Evolutionary conservation across 2,888 invertebrate species (phyloP).

Genomic region (Agrotis segetum): DNA sequence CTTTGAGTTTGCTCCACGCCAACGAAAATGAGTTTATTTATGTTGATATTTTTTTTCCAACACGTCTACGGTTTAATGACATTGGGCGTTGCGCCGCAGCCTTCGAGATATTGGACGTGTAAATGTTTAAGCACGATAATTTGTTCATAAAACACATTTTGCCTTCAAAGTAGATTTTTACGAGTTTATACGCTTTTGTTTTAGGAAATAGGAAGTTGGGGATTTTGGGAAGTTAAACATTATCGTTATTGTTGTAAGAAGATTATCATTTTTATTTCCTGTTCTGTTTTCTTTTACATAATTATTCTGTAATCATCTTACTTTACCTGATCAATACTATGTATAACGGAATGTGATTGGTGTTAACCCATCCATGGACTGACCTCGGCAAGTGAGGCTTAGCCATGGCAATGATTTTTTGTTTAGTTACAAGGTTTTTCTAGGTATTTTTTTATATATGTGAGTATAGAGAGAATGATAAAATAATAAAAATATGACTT

Average conservation of each 20-base stretch:
- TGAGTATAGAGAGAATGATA: too few species aligned
- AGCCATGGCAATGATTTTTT: too few species aligned
- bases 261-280: slow-evolving; percentile 3
- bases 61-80: slow-evolving; percentile 76
- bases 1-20: slow-evolving; percentile 86
- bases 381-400: too few species aligned
- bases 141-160: slow-evolving; percentile 71
- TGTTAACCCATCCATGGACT: too few species aligned
- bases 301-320: too few species aligned
- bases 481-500: too few species aligned
- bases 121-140: slow-evolving; percentile 79
- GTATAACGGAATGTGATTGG: too few species aligned
- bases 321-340: too few species aligned
- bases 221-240: slow-evolving; percentile 6
- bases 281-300: neutral
- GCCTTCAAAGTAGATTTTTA: slow-evolving; percentile 60
- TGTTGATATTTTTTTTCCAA: slow-evolving; percentile 79
- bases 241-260: neutral
- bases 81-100: slow-evolving; percentile 69
- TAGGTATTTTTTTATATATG: too few species aligned
- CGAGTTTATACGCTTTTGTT: slow-evolving; percentile 49
- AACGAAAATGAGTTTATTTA: slow-evolving; percentile 86
- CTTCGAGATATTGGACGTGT: slow-evolving; percentile 74
- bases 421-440: too few species aligned
- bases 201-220: slow-evolving; percentile 33